phyloP scores from a whole-genome alignment of 2,113 vertebrate species.

The Alaudala cheleensis region DNA sequence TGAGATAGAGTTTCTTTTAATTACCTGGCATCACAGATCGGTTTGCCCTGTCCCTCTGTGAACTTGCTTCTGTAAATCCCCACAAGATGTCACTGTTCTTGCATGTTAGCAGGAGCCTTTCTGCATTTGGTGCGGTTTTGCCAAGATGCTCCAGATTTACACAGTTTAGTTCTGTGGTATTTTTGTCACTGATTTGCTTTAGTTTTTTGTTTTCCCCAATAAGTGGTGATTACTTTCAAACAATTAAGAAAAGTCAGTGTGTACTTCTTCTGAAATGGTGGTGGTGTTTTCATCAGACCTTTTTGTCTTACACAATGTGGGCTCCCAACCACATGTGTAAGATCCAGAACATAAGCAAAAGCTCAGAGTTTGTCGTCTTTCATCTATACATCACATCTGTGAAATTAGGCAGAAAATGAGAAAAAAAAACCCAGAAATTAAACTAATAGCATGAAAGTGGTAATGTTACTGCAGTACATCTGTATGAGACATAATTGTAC shows the following conservation, averaged over 20 bases:
- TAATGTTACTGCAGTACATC: background rate
- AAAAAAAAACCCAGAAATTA: background rate
- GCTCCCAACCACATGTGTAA: background rate
- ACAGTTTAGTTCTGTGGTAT: background rate
- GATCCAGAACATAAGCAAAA: background rate
- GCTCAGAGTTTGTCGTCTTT: background rate
- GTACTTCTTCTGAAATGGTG: background rate
- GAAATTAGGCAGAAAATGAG: background rate
- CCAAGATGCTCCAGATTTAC: background rate
- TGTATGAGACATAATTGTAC: background rate
- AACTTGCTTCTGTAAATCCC: background rate
- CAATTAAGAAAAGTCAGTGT: background rate
- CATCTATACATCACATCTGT: background rate
- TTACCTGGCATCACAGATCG: background rate
- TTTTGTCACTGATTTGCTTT: background rate
- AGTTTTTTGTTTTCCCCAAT: background rate
- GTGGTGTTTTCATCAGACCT: background rate
- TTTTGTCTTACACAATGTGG: background rate
- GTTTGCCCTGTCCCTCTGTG: background rate
- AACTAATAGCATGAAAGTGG: background rate
- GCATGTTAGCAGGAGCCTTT: background rate
- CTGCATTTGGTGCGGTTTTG: background rate
- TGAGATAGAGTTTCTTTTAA: background rate
- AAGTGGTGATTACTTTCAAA: background rate
- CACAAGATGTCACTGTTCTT: constrained; percentile 64